Evolutionary conservation across 2,113 vertebrate species (phyloP), one percentile per base, ranked within the genome.

Genomic region (Merops nubicus): DNA sequence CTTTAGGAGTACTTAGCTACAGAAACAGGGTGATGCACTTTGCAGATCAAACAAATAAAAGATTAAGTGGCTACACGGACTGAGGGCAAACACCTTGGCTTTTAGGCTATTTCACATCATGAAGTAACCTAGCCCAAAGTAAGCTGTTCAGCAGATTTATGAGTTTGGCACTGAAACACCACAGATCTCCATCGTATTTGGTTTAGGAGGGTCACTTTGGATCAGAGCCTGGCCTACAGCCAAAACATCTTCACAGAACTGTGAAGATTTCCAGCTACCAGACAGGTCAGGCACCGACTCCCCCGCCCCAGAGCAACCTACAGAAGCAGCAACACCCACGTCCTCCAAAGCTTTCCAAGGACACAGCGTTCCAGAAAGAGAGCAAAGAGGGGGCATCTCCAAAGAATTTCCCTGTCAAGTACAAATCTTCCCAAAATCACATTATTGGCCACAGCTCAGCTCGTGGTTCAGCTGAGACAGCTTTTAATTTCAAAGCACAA

Each of bases 281-380:
- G n/a, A n/a, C n/a, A n/a, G n/a, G n/a, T n/a, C n/a, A n/a, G n/a
- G n/a, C n/a, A n/a, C n/a, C n/a, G n/a, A n/a, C n/a, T n/a, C n/a
- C n/a, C n/a, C n/a, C n/a, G n/a, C n/a, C n/a, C n/a, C n/a, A n/a
- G n/a, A n/a, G n/a, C n/a, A n/a, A n/a, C n/a, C n/a, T n/a, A n/a
- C n/a, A n/a, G n/a, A n/a, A n/a, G n/a, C n/a, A n/a, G n/a, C n/a
- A n/a, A n/a, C n/a, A n/a, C n/a, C n/a, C n/a, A n/a, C n/a, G n/a
- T n/a, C n/a, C 29, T 79, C 67, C 60, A 45, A 80, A 77, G 63
- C 45, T 83, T 85, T 94, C 40, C 77, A 78, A 89, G 45, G 56
- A 43, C 84, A 82, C 31, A 51, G 11, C 11, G 5, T 47, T 90
- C 85, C 76, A 65, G 19, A 64, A 77, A 50, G 94, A 60, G 13